These are phyloP conservation scores for Planiliza haematocheilus DNA, from an alignment of 2,113 vertebrate species.

Conservation along the genomic window DNA sequence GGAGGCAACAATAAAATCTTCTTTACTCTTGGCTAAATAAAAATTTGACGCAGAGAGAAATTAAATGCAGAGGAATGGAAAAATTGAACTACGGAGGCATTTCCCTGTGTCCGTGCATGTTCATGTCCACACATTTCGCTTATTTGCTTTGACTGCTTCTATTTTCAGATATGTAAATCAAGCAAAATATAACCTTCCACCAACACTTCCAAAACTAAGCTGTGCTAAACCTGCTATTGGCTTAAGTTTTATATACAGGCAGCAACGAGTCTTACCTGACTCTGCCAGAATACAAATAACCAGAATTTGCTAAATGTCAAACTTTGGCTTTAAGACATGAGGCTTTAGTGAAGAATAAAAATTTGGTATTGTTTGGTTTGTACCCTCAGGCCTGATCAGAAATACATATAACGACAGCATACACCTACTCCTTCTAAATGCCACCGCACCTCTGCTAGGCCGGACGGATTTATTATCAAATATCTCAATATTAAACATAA, in stretches of 20 bases:
- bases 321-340: background rate
- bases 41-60: slow-evolving; percentile 62
- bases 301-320: background rate
- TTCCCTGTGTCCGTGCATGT: too few species aligned
- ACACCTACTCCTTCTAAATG: slow-evolving; percentile 4
- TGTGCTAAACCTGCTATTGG: too few species aligned
- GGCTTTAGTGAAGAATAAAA: slow-evolving; percentile 4
- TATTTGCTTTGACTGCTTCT: background rate
- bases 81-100: slow-evolving; percentile 22
- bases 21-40: slow-evolving; percentile 71
- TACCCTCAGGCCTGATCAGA: background rate
- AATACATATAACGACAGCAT: background rate
- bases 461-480: background rate
- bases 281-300: background rate
- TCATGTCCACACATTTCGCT: background rate
- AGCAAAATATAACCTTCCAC: background rate
- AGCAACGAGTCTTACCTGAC: too few species aligned
- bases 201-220: background rate
- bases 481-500: background rate
- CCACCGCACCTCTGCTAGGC: too few species aligned
- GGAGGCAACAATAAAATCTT: slow-evolving; percentile 62
- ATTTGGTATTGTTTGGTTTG: slow-evolving; percentile 1
- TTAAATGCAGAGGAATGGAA: slow-evolving; percentile 63
- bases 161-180: too few species aligned
- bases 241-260: too few species aligned